Evolutionary conservation across 2,888 invertebrate species (phyloP).

Genomic region (Carabus problematicus): DNA sequence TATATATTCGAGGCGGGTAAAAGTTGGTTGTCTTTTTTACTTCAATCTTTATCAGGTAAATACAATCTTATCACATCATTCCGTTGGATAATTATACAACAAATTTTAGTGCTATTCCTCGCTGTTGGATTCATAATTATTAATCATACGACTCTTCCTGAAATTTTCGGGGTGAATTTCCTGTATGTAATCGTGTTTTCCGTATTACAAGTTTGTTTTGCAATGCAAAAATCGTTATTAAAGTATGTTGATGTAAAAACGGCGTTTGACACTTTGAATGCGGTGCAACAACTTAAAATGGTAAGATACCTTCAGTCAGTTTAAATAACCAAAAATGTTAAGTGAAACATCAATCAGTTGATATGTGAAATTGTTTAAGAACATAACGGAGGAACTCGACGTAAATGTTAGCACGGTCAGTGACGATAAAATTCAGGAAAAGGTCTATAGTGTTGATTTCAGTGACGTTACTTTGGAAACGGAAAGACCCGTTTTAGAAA

Average conservation of each 20-base stretch:
- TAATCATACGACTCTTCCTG: no score
- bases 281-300: slow-evolving; percentile 30
- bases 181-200: not conserved
- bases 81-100: no score
- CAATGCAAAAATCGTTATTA: slow-evolving; percentile 22
- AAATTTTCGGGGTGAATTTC: no score
- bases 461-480: slow-evolving; percentile 56
- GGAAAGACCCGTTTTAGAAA: slow-evolving; percentile 54
- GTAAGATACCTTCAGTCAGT: slow-evolving; percentile 8
- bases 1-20: slow-evolving; percentile 51
- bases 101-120: no score
- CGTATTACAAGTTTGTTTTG: slow-evolving; percentile 27
- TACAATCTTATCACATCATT: slow-evolving; percentile 6
- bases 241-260: slow-evolving; percentile 26
- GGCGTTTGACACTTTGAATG: slow-evolving; percentile 22
- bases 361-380: not conserved
- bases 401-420: not conserved
- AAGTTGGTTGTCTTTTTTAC: slow-evolving; percentile 50
- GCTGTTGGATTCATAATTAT: no score
- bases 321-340: no score
- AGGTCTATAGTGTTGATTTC: no score
- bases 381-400: not conserved
- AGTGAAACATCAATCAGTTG: no score
- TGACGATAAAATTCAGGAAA: not conserved
- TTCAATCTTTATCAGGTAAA: slow-evolving; percentile 50